Base-by-base conservation (phyloP, 2,113 vertebrate species). In the Glaucidium brasilianum region DNA sequence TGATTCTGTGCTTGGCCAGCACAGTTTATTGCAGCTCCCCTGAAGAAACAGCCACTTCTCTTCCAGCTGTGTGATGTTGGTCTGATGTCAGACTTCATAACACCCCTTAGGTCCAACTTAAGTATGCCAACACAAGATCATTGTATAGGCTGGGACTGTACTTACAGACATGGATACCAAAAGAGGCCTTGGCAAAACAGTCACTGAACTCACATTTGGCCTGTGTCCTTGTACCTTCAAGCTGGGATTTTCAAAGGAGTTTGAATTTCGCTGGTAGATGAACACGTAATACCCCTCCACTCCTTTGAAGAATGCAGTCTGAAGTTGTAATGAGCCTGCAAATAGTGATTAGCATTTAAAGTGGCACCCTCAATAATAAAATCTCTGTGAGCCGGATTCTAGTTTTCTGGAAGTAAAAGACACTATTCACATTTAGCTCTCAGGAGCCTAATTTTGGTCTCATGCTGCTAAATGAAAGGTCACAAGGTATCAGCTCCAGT, bases 321-420 rank as follows among this genome's bases (percentile, higher is more conserved):
- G 91, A 84, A 91, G 86, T n/a, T 56, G 68, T 78, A 94, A 93
- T 81, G 47, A 95, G 52, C 68, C 79, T 88, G 84, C 83, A 97
- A 95, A 94, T 23, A 96, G 68, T 71, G 68, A 92, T 94, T 77
- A 95, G 86, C 83, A 96, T 94, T 92, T 74, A 59, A 95, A 95
- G 72, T 81, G 79, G 56, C 73, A 92, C n/a, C 59, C 43, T 96
- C 59, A 80, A 62, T 89, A 96, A 88, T 63, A 91, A 92, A 89
- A 77, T 52, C 75, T 59, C 75, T 47, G 78, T 77, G 11, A 95
- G 60, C 5, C 84, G 71, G 72, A 83, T 62, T 88, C 45, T 94
- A n/a, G 78, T 69, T 86, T 90, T 76, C 55, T 88, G 75, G 45
- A 88, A 85, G 50, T 69, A 35, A 90, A 92, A 92, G 75, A 45